phyloP scores from a whole-genome alignment of 2,888 invertebrate genomes.

The Melieria picta region DNA sequence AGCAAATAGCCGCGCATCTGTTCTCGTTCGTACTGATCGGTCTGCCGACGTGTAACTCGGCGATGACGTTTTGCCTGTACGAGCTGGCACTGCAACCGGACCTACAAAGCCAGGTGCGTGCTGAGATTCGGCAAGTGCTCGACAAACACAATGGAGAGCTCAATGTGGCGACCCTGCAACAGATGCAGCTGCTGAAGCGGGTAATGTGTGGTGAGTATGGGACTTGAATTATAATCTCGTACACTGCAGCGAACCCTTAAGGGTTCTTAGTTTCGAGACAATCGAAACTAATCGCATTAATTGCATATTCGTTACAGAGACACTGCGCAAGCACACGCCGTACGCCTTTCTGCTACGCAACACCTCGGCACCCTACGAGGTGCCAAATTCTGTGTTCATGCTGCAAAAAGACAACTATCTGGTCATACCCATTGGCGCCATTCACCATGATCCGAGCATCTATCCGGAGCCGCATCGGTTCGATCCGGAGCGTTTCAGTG shows the following conservation, averaged over 20 bases:
- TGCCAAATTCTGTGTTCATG: conserved; percentile 56
- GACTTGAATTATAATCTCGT: too few species aligned
- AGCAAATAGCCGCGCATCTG: conserved; percentile 60
- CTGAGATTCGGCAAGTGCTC: conserved; percentile 51
- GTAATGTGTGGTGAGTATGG: conserved; percentile 55
- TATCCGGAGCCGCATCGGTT: conserved; percentile 71
- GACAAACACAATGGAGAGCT: conserved; percentile 48
- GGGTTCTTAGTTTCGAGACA: too few species aligned
- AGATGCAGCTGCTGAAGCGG: conserved; percentile 56
- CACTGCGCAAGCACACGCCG: conserved; percentile 67
- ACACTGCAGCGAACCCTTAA: too few species aligned
- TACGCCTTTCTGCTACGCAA: conserved; percentile 57
- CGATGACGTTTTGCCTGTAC: conserved; percentile 68
- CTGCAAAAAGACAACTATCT: conserved; percentile 54
- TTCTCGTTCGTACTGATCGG: conserved; percentile 67
- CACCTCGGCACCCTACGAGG: conserved; percentile 54
- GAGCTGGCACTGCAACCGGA: conserved; percentile 59
- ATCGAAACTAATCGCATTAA: too few species aligned
- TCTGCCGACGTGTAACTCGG: conserved; percentile 73
- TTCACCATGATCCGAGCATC: conserved; percentile 69
- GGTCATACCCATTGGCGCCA: conserved; percentile 63
- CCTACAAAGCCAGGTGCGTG: conserved; percentile 50
- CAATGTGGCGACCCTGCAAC: conserved; percentile 49
- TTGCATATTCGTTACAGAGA: conserved; percentile 58
- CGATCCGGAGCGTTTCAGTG: conserved; percentile 71